Evolutionary conservation across 2,797 vertebrate species (phyloP).

Genomic region (Sphenodon punctatus): DNA sequence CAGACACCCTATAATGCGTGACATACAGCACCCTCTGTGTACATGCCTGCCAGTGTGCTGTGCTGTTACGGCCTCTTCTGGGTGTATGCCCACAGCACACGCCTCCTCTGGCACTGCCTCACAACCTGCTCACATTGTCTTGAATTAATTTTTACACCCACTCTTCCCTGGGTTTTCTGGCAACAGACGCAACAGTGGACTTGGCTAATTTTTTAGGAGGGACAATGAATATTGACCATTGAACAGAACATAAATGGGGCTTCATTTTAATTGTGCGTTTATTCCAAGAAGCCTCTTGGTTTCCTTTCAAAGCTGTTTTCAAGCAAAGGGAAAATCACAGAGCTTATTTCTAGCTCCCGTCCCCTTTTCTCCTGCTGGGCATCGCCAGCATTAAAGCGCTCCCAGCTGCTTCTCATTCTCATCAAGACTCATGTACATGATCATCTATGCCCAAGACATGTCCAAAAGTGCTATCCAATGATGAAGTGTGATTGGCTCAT

Average conservation of each 20-base stretch:
- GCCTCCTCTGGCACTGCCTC: neutral
- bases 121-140: neutral
- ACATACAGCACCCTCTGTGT: neutral
- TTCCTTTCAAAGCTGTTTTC: neutral
- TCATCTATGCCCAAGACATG: neutral
- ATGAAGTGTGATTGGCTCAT: neutral
- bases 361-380: constrained; percentile 17
- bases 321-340: neutral
- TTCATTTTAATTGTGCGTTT: neutral
- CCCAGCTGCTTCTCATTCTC: constrained; percentile 22
- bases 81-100: neutral
- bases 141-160: accelerated
- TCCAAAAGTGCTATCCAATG: constrained; percentile 1
- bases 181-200: accelerated
- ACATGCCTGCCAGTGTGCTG: neutral
- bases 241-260: neutral
- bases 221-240: neutral
- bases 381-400: constrained; percentile 6
- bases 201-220: neutral
- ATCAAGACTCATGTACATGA: neutral
- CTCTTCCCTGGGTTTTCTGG: neutral
- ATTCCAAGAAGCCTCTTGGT: neutral
- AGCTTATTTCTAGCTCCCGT: constrained; percentile 28
- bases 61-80: too few species aligned
- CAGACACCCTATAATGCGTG: neutral